These are phyloP conservation scores for Osmerus mordax DNA, from an alignment of 2,113 vertebrate genomes.

Conservation along the genomic window DNA sequence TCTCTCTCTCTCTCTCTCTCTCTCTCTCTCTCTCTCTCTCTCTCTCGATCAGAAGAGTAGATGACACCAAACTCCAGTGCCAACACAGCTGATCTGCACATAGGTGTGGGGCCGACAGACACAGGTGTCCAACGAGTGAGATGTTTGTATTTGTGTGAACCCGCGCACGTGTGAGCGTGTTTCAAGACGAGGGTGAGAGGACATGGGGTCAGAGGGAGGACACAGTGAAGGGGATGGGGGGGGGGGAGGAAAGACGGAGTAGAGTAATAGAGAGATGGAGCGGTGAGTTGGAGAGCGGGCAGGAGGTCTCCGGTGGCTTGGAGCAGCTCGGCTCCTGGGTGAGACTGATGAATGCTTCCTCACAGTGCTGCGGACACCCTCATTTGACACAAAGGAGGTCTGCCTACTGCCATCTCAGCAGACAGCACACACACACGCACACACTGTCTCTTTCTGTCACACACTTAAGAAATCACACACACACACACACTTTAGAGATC, in stretches of 20 bases:
- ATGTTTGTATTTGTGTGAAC: too few species aligned
- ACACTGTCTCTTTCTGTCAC: too few species aligned
- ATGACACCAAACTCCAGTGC: too few species aligned
- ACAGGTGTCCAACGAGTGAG: too few species aligned
- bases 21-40: too few species aligned
- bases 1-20: neutral
- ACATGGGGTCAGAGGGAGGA: too few species aligned
- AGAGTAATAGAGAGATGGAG: neutral
- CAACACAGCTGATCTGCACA: neutral
- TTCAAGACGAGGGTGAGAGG: too few species aligned
- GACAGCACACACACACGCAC: conserved; percentile 31
- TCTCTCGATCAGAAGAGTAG: too few species aligned
- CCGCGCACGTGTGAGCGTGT: too few species aligned
- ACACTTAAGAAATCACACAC: too few species aligned
- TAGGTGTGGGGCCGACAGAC: too few species aligned
- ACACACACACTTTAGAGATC: too few species aligned
- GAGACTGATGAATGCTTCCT: conserved; percentile 65
- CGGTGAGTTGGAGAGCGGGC: neutral
- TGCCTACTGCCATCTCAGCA: conserved; percentile 40
- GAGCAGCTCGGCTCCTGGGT: conserved; percentile 44
- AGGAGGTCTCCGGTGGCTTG: conserved; percentile 31
- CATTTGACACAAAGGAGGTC: conserved; percentile 61
- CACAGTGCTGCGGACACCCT: conserved; percentile 55
- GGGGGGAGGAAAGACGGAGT: neutral
- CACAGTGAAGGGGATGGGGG: neutral